Base-by-base conservation (phyloP, 1,140 invertebrate species). In the Drosophila mojavensis region DNA sequence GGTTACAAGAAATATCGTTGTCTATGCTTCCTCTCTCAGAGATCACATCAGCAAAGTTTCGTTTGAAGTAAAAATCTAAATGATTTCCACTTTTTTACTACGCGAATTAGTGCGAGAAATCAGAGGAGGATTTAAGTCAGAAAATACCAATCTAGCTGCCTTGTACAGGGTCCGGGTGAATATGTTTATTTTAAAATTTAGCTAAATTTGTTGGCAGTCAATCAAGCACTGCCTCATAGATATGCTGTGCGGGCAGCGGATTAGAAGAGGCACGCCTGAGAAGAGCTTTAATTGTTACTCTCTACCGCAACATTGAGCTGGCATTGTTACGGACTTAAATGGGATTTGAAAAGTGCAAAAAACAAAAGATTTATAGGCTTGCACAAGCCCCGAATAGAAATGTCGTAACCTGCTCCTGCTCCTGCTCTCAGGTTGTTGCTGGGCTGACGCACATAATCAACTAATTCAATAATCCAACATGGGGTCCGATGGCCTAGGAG, bases 391-490 rank as follows among this genome's bases (percentile, higher is more conserved):
- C 41, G 73, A 68, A 72, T 72, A 76, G 73, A 64, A 79, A 76
- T 68, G 68, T 64, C 62, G 62, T 62, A 63, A 53, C 17, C 72
- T 48, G 28, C 48, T 33, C 28, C 48, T 24, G 39, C 50, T 51
- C 15, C 43, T 76, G 30, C 24, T 39, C 36, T 17, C 3, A 28
- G 26, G 50, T 51, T 51, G 20, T 10, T 36, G 30, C 24, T 61
- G 55, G 48, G 63, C 62, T 20, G 72, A 4, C 17, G 17, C 39
- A 62, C 59, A 76, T 79, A 76, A 86, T 86, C 75, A 86, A 86
- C 79, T 79, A 82, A 86, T 86, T 86, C 83, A 86, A 86, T 86
- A 86, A 88, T 73, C 79, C 82, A 54, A 68, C 78, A 63, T 55
- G 33, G 33, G 26, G 50, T 61, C 15, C 15, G 4, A 6, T 33